Conservation (phyloP, 2,888 invertebrate genomes). For the Eupithecia centaureata region DNA sequence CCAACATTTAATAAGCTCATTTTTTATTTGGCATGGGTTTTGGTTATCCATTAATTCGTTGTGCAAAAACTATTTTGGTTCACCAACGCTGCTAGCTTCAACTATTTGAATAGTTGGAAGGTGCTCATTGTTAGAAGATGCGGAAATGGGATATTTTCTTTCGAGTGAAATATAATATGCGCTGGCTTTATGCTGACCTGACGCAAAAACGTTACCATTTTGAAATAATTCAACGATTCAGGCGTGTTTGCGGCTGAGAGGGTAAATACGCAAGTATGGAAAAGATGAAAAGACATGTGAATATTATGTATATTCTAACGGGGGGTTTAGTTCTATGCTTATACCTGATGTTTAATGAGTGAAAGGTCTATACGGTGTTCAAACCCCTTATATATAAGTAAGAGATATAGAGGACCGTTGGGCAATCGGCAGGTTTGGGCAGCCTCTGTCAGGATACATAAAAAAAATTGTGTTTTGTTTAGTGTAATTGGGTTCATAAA, state of each 20-base stretch:
- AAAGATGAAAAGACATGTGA: background rate
- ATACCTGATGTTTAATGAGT: background rate
- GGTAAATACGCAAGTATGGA: background rate
- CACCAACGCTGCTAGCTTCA: conserved; percentile 69
- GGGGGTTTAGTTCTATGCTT: background rate
- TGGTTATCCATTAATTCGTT: conserved; percentile 83
- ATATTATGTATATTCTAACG: background rate
- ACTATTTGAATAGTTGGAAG: conserved; percentile 82
- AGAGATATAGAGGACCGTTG: background rate
- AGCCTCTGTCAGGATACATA: too few species aligned
- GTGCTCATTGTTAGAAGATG: conserved; percentile 83
- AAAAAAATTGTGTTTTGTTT: too few species aligned
- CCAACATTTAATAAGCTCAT: conserved; percentile 83
- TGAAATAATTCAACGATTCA: conserved; percentile 62
- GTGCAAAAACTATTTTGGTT: conserved; percentile 74
- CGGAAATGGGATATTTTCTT: conserved; percentile 85
- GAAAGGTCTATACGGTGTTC: background rate
- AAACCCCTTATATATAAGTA: too few species aligned
- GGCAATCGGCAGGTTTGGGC: too few species aligned
- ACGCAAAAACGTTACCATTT: conserved; percentile 69
- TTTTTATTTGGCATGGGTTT: conserved; percentile 80
- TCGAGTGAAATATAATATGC: conserved; percentile 82
- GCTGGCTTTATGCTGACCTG: conserved; percentile 75
- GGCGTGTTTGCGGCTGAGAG: conserved; percentile 26
- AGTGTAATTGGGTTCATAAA: too few species aligned